Evolutionary conservation across 1,140 invertebrate genomes (phyloP), one percentile per base, ranked within the genome.

Genomic region (Euwallacea fornicatus): DNA sequence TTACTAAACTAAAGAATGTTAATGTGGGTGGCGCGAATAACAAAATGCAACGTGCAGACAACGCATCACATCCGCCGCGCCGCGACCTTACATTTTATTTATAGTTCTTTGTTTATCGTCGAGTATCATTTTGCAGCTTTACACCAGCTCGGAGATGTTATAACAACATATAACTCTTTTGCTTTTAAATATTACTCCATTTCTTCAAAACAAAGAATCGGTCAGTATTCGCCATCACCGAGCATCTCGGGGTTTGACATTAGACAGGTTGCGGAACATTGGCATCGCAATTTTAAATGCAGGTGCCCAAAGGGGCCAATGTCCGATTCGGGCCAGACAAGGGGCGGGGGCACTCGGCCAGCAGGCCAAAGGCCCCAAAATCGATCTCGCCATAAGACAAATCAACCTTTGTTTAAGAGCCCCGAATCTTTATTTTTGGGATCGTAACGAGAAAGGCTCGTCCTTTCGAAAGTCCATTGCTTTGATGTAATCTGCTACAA

Each of bases 1-100:
- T 73, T 73, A 73, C 61, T 69, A 73, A 73, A 73, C 72, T 70
- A 70, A 73, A 70, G 72, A 73, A 73, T 73, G 61, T 70, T 73
- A 73, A 73, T 73, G 72, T 73, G 72, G 72, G 72, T 70, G 72
- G 72, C 58, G 72, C 67, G 67, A 73, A 73, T 70, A 73, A 73
- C 72, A 73, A 73, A 73, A 62, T 70, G 67, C 72, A 69, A 70
- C 61, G 67, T 70, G 67, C 67, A 73, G 72, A 73, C 72, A 73
- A 70, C 66, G 63, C 68, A 73, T 73, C 67, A 73, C 68, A 73
- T 73, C 72, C 72, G 72, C 58, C 56, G 62, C 43, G 44, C 47
- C 42, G 59, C 71, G 71, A 72, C 71, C 71, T 72, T 72, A 72
- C 64, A 55, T 72, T 68, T 72, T 72, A 72, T 72, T 72, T 72